These are phyloP conservation scores for Sympetrum striolatum DNA, from an alignment of 2,888 invertebrate genomes.

Conservation along the genomic window DNA sequence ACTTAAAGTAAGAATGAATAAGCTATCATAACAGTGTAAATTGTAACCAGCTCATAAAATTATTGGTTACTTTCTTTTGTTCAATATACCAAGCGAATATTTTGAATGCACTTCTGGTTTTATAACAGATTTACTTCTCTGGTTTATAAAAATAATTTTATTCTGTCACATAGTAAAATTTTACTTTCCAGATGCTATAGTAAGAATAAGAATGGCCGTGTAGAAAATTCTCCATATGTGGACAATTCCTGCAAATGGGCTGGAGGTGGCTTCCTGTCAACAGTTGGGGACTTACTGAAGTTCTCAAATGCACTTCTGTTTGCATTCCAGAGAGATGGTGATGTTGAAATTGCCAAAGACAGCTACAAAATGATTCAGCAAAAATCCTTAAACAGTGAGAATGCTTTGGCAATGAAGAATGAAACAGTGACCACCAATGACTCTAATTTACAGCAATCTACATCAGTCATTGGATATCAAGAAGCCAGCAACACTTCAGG, in stretches of 20 bases:
- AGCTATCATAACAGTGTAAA: too few relatives aligned
- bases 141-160: neutral
- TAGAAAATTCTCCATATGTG: conserved; percentile 65
- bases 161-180: neutral
- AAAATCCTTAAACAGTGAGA: neutral
- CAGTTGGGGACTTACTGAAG: conserved; percentile 60
- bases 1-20: too few relatives aligned
- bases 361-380: neutral
- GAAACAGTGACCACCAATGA: too few relatives aligned
- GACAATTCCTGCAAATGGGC: conserved; percentile 69
- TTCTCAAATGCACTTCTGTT: conserved; percentile 66
- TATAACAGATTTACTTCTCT: neutral
- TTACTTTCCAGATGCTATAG: conserved; percentile 58
- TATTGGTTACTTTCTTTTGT: too few relatives aligned
- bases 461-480: too few relatives aligned
- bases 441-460: too few relatives aligned
- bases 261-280: conserved; percentile 67
- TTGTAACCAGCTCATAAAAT: too few relatives aligned
- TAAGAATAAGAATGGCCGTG: conserved; percentile 56
- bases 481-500: too few relatives aligned
- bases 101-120: too few relatives aligned
- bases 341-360: neutral
- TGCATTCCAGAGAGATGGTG: conserved; percentile 57
- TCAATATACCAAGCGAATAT: too few relatives aligned
- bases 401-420: neutral